A percentile compares a stretch with the other conserved stretches of the same genome.
These are phyloP conservation scores for Pterocles orientalis DNA, from an alignment of 2,113 vertebrate genomes.

Conservation along the genomic window DNA sequence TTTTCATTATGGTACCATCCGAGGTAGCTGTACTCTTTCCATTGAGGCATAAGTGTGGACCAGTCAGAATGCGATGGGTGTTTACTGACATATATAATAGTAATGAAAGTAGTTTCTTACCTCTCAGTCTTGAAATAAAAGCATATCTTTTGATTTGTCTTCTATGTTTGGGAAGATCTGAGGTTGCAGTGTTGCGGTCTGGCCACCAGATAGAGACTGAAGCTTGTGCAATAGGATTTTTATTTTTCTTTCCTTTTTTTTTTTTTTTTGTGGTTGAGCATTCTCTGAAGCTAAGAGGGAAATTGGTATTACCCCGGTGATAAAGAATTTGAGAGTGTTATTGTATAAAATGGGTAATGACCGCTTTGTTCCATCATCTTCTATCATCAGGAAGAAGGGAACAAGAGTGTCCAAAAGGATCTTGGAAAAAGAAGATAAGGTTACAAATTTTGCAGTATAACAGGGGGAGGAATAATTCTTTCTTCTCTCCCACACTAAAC, in stretches of 20 bases:
- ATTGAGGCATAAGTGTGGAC: neutral
- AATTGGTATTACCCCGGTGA: neutral
- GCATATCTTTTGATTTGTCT: neutral
- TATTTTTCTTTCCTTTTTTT: neutral
- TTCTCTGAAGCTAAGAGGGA: neutral
- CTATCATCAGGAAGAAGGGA: neutral
- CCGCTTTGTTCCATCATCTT: neutral
- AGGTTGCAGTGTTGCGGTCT: constrained; percentile 35
- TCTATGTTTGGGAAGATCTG: neutral
- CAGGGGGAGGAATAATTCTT: neutral
- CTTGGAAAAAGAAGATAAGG: neutral
- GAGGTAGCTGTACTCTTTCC: neutral
- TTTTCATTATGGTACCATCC: neutral
- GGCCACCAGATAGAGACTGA: constrained; percentile 68
- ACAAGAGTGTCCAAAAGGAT: neutral
- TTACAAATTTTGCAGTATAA: neutral
- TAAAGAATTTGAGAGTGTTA: neutral
- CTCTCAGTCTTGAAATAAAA: neutral
- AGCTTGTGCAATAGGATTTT: neutral
- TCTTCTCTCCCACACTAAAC: neutral
- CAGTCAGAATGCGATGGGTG: neutral
- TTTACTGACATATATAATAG: neutral
- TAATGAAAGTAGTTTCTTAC: neutral
- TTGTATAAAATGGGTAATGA: neutral
- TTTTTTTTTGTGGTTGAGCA: neutral